A percentile compares a stretch with the other conserved stretches of the same genome.
phyloP scores from a whole-genome alignment of 2,797 vertebrate genomes.

The Margarornis squamiger region DNA sequence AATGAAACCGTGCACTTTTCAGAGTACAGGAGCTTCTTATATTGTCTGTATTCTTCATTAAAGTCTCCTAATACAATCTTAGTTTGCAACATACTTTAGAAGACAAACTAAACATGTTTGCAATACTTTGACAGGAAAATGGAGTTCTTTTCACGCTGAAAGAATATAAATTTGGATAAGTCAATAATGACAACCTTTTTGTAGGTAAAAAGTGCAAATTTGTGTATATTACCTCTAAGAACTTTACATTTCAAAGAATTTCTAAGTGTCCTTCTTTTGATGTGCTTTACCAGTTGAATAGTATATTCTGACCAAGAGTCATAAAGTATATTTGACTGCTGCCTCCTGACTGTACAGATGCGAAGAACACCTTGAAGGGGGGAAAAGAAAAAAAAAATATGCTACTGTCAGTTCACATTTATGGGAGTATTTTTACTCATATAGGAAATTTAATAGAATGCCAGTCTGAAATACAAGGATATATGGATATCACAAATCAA shows the following conservation, averaged over 20 bases:
- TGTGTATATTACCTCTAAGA: constrained; percentile 16
- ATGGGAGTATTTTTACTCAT: constrained; percentile 10
- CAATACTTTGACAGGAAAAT: constrained; percentile 7
- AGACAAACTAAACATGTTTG: constrained; percentile 28
- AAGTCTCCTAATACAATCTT: constrained; percentile 50
- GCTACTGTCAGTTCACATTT: constrained; percentile 33
- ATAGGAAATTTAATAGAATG: not conserved
- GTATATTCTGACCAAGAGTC: constrained; percentile 90
- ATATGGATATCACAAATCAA: not conserved
- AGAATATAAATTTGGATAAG: not conserved
- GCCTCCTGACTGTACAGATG: constrained; percentile 88
- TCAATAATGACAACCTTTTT: not conserved
- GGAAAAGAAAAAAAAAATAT: not conserved
- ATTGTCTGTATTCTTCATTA: constrained; percentile 50
- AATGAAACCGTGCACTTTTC: constrained; percentile 18
- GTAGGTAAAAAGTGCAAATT: constrained; percentile 49
- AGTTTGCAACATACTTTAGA: constrained; percentile 38
- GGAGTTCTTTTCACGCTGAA: not conserved
- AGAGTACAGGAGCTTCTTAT: constrained; percentile 54
- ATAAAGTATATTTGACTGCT: constrained; percentile 97
- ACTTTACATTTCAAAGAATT: constrained; percentile 48
- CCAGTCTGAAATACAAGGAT: not conserved
- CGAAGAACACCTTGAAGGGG: constrained; percentile 88
- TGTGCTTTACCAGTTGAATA: constrained; percentile 89
- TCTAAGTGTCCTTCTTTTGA: constrained; percentile 42